Percentiles rank a stretch among this genome's conserved stretches.
phyloP scores from a whole-genome alignment of 1,140 invertebrate species.

The Eriocheir sinensis region DNA sequence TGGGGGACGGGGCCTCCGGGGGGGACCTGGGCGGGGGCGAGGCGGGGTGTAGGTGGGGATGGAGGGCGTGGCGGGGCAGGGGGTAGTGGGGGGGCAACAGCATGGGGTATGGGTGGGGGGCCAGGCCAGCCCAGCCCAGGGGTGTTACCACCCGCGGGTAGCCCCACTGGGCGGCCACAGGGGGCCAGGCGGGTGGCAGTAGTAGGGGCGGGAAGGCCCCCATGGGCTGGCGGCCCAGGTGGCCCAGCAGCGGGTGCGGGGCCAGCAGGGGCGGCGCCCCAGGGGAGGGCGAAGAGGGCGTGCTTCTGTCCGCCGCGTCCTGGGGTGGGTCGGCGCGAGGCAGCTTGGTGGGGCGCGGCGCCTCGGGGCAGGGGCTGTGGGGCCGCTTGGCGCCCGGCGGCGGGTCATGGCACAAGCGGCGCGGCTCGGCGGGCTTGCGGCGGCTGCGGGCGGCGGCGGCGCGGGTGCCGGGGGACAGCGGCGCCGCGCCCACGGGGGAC shows the following conservation, averaged over 20 bases:
- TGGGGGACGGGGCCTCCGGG: conserved; percentile 76
- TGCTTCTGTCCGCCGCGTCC: conserved; percentile 78
- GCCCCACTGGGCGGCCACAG: conserved; percentile 70
- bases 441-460: conserved; percentile 83
- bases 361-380: conserved; percentile 80
- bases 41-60: conserved; percentile 75
- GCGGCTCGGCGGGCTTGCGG: conserved; percentile 88
- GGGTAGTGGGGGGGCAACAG: conserved; percentile 69
- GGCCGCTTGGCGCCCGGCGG: conserved; percentile 80
- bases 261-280: conserved; percentile 79
- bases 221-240: conserved; percentile 59
- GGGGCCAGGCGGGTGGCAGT: conserved; percentile 76
- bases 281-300: conserved; percentile 76
- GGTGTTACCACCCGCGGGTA: conserved; percentile 72
- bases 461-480: conserved; percentile 67
- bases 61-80: conserved; percentile 68
- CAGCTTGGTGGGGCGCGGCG: conserved; percentile 56
- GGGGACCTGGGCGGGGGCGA: conserved; percentile 72
- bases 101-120: conserved; percentile 69
- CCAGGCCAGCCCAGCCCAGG: conserved; percentile 70
- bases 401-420: conserved; percentile 82
- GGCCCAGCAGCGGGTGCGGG: conserved; percentile 62
- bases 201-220: conserved; percentile 68
- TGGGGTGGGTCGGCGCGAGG: conserved; percentile 67
- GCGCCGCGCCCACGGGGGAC: conserved; percentile 60